Evolutionary conservation across 30 jellyfish, hydroid and myxozoan species (phyloP), one percentile per base, ranked within the genome.

Genomic region (Turritopsis dohrnii): DNA sequence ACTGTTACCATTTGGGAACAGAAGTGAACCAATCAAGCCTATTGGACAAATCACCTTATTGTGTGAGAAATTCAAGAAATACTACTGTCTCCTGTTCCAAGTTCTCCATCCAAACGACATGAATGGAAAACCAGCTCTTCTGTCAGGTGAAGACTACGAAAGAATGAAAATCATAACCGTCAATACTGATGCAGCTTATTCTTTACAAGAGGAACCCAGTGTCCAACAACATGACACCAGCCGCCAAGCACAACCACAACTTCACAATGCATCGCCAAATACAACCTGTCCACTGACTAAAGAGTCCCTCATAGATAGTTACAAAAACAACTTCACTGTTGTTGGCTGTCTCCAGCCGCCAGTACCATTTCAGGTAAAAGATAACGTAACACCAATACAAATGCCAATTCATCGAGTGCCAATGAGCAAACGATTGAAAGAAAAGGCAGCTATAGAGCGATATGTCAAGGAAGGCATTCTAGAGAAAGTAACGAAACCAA

Each of bases 291-390:
- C 81, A 23, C 18, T 72, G 29, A 72, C 81, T 20, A 72, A 72
- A 23, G 81, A 72, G 18, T 18, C 18, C 81, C 18, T 72, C 23
- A 18, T 72, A 18, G 18, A 72, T 16, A 18, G 19, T 72, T 72
- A 72, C 27, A 16, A 18, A 72, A 27, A 23, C 29, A 25, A 20
- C 54, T 72, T 72, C 81, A 72, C 29, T 72, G 27, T 16, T 16
- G 23, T 72, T 29, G 84, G 84, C 17, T 76, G 80, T 29, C 84
- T 72, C 72, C 72, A 72, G 17, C 84, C 84, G 16, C 84, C 27
- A 76, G 84, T 76, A 76, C 29, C 79, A 19, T 76, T 76, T 79
- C 24, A 24, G n/a, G 79, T 76, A 13, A 76, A 76, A 29, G 13
- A 18, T 8, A 79, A 29, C 21, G 52, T 76, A 18, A 23, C 18